These are phyloP conservation scores for Pungitius pungitius DNA, from an alignment of 2,113 vertebrate species.

Conservation along the genomic window DNA sequence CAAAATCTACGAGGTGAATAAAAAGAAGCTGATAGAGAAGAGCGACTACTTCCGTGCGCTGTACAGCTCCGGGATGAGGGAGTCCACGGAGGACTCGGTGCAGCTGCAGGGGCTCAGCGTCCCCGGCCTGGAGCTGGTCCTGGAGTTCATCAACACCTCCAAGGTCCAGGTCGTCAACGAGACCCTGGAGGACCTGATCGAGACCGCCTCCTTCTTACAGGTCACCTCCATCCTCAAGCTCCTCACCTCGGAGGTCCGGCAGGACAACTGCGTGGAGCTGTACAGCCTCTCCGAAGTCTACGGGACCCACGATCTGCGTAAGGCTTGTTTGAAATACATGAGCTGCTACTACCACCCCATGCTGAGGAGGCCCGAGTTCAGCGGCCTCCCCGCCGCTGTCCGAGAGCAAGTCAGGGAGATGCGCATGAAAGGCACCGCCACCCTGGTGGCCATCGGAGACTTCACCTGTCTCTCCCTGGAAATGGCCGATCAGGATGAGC, in stretches of 20 bases:
- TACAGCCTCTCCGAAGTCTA: slow-evolving; percentile 89
- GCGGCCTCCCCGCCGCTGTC: slow-evolving; percentile 74
- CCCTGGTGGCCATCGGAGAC: slow-evolving; percentile 87
- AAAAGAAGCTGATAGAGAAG: slow-evolving; percentile 91
- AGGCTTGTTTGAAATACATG: slow-evolving; percentile 89
- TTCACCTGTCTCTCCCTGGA: slow-evolving; percentile 82
- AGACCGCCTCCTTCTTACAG: slow-evolving; percentile 93
- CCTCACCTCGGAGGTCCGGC: slow-evolving; percentile 86
- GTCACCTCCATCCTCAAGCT: slow-evolving; percentile 90
- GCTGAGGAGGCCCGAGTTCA: slow-evolving; percentile 84
- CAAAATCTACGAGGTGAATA: slow-evolving; percentile 89
- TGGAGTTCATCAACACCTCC: slow-evolving; percentile 92
- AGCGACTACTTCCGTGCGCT: slow-evolving; percentile 96
- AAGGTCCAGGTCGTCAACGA: slow-evolving; percentile 80
- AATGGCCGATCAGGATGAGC: slow-evolving; percentile 79
- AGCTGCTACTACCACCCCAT: slow-evolving; percentile 88
- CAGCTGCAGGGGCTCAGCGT: slow-evolving; percentile 91
- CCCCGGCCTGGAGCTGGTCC: slow-evolving; percentile 89
- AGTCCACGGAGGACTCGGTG: slow-evolving; percentile 89
- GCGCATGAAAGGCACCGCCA: slow-evolving; percentile 87
- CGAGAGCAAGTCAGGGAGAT: slow-evolving; percentile 83
- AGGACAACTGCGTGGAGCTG: slow-evolving; percentile 90
- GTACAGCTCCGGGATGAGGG: slow-evolving; percentile 95
- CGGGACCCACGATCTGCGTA: slow-evolving; percentile 87
- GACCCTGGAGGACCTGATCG: slow-evolving; percentile 89